Percentiles rank a stretch among this genome's conserved stretches.
phyloP scores from a whole-genome alignment of 2,888 invertebrate genomes.

The Xestoiulus laeticollis region DNA sequence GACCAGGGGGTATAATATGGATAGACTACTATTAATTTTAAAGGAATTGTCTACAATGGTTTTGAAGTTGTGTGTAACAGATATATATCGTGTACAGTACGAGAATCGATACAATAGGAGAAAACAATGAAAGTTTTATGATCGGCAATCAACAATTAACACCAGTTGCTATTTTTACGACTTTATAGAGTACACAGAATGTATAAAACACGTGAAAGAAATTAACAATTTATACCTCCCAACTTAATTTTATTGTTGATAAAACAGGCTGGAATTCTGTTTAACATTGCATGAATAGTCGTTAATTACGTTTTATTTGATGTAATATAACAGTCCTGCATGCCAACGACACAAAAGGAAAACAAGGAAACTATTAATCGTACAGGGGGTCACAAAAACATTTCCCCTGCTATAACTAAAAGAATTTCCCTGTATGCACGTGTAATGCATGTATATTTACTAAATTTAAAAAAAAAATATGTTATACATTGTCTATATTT shows the following conservation, averaged over 20 bases:
- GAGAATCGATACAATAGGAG: neutral
- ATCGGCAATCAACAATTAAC: neutral
- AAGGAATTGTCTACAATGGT: too few species aligned
- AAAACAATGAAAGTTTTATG: neutral
- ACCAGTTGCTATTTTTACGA: neutral
- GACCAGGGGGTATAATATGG: neutral
- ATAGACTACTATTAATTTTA: neutral
- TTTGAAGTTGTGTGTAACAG: neutral
- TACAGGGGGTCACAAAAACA: neutral
- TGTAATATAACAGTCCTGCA: neutral
- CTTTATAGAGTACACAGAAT: neutral
- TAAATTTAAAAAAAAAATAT: too few species aligned
- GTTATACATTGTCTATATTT: too few species aligned
- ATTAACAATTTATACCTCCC: neutral
- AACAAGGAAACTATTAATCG: neutral
- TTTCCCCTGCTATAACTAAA: neutral
- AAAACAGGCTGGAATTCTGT: constrained; percentile 39
- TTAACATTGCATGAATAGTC: neutral
- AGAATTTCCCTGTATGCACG: neutral
- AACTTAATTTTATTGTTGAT: neutral
- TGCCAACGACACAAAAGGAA: neutral
- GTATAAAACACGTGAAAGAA: neutral
- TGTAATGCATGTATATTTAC: too few species aligned
- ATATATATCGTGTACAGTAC: too few species aligned
- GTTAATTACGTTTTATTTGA: neutral